Evolutionary conservation across 2,888 invertebrate genomes (phyloP), one percentile per base, ranked within the genome.

Genomic region (Lithophane semibrunnea): DNA sequence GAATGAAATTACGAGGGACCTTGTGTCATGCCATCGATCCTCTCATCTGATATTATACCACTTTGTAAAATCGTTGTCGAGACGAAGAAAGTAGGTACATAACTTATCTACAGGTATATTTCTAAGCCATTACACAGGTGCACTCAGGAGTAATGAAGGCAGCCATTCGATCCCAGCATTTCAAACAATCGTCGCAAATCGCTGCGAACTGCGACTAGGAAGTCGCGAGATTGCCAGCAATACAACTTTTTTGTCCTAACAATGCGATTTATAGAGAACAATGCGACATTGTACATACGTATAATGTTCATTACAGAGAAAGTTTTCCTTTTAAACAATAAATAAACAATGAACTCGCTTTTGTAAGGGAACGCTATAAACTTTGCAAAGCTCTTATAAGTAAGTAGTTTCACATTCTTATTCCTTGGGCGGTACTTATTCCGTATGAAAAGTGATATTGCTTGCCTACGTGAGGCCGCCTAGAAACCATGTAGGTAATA

Each of bases 191-290:
- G 88, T 84, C 79, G 80, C 86, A 91, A 92, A 90, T 90, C 88
- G 86, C 64, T 65, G 80, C 75, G 76, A 77, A 82, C 64, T 65
- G 80, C 75, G 75, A 77, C 83, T 80, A 89, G 91, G 91, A 92
- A 93, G 90, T 87, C 85, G 87, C 90, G 86, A 90, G 85, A 90
- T 89, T 82, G 88, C 88, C 81, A 84, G 88, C 86, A 90, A 89
- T 90, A 90, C 84, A 82, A 90, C 88, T 92, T 94, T 94, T 94
- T 93, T 92, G 88, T 87, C 86, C 89, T 85, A 91, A 92, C 93
- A 93, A 92, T 92, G 90, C 91, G 87, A 91, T 93, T 92, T 91
- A 90, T 89, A 84, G 88, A 91, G 92, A 93, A 94, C 94, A 94
- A 94, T 93, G 91, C 87, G 89, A 92, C 91, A 90, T 90, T 90